phyloP scores from a whole-genome alignment of 1,140 invertebrate genomes.

The Microplitis mediator region DNA sequence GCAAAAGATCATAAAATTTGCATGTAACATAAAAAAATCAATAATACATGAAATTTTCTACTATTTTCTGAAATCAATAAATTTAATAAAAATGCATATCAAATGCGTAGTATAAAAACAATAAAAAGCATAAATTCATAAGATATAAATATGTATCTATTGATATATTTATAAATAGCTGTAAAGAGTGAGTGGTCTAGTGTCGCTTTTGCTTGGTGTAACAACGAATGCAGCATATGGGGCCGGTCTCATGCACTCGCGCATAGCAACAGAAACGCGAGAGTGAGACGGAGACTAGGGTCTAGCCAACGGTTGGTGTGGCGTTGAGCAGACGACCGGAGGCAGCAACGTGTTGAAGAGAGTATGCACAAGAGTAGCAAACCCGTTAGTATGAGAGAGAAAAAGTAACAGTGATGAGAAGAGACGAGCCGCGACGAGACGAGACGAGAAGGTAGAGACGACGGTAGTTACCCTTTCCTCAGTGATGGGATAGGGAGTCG shows the following conservation, averaged over 20 bases:
- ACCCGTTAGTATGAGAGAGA: not conserved
- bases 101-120: not conserved
- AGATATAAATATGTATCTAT: not conserved
- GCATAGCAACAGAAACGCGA: conserved; percentile 51
- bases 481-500: not conserved
- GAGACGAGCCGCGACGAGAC: not conserved
- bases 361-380: not conserved
- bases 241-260: conserved; percentile 48
- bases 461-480: not conserved
- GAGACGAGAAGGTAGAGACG: too few relatives aligned
- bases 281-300: conserved; percentile 14
- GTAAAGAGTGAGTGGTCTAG: conserved; percentile 31
- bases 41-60: too few relatives aligned
- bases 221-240: conserved; percentile 44
- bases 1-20: too few relatives aligned
- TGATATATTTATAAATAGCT: conserved; percentile 8
- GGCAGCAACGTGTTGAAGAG: conserved; percentile 17
- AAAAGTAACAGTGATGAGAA: conserved; percentile 15
- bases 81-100: too few relatives aligned
- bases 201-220: conserved; percentile 38
- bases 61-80: too few relatives aligned
- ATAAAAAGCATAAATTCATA: not conserved
- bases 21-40: too few relatives aligned
- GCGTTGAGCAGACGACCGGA: conserved; percentile 17
- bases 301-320: conserved; percentile 14